These are phyloP conservation scores for Drosophila grimshawi DNA, from an alignment of 1,140 invertebrate genomes.

Conservation along the genomic window DNA sequence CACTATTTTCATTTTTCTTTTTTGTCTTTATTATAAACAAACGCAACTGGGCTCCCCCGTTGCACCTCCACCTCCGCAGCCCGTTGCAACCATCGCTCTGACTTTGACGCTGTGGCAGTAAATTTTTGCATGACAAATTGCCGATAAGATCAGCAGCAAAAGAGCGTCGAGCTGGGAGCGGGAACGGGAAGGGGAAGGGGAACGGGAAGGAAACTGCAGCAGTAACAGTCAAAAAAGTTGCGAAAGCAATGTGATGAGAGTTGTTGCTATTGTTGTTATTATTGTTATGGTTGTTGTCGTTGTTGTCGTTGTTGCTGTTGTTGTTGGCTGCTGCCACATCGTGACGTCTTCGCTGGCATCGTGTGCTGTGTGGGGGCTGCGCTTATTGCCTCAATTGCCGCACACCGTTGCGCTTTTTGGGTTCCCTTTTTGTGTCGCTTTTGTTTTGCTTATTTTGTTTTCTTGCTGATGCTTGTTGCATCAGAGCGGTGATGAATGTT, in stretches of 20 bases:
- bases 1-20: slow-evolving; percentile 32
- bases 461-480: slow-evolving; percentile 46
- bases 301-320: slow-evolving; percentile 8
- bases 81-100: not conserved
- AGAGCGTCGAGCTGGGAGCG: slow-evolving; percentile 25
- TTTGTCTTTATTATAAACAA: slow-evolving; percentile 66
- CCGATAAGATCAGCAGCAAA: slow-evolving; percentile 72
- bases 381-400: slow-evolving; percentile 42
- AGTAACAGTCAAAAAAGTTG: slow-evolving; percentile 50
- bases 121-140: slow-evolving; percentile 83
- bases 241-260: slow-evolving; percentile 59
- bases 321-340: slow-evolving; percentile 41
- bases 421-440: slow-evolving; percentile 8
- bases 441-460: slow-evolving; percentile 36
- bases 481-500: slow-evolving; percentile 26
- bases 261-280: slow-evolving; percentile 6
- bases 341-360: slow-evolving; percentile 58
- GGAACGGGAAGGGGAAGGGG: slow-evolving; percentile 51
- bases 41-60: slow-evolving; percentile 26
- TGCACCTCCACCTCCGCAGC: slow-evolving; percentile 19
- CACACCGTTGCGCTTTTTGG: slow-evolving; percentile 36
- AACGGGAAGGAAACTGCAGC: slow-evolving; percentile 46
- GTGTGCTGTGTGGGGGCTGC: slow-evolving; percentile 76
- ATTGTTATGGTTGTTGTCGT: slow-evolving; percentile 9
- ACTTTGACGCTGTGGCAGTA: slow-evolving; percentile 59